Percentiles rank a stretch among this genome's conserved stretches.
Evolutionary conservation across 2,113 vertebrate genomes (phyloP).

Genomic region (Colius striatus): DNA sequence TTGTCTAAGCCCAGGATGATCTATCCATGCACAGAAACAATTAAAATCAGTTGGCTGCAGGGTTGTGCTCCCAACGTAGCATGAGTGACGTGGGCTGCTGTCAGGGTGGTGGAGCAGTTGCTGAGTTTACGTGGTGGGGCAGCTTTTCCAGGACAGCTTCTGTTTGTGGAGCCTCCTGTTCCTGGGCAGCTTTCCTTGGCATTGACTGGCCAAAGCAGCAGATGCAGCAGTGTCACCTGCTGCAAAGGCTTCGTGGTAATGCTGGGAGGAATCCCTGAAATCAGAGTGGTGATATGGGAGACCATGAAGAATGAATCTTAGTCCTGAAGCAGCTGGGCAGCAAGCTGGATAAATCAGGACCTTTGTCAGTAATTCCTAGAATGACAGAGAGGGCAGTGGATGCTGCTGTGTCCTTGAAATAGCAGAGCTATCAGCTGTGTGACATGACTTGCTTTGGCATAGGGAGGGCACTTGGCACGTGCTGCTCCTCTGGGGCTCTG

Average conservation of each 20-base stretch:
- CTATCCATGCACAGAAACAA: fast-evolving
- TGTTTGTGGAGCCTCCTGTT: not conserved
- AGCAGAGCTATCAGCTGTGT: not conserved
- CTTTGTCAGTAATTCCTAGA: slow-evolving; percentile 21
- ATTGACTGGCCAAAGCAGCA: not conserved
- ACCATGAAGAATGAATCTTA: not conserved
- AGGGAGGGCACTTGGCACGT: not conserved
- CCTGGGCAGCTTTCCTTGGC: not conserved
- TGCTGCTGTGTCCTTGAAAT: slow-evolving; percentile 1
- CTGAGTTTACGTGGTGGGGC: not conserved
- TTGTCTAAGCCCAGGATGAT: not conserved
- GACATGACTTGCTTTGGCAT: not conserved
- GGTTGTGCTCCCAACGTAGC: not conserved
- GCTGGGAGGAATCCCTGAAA: not conserved
- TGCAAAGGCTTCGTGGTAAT: not conserved
- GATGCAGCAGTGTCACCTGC: not conserved
- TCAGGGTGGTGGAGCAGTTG: not conserved
- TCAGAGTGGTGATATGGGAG: fast-evolving
- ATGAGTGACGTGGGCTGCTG: not conserved
- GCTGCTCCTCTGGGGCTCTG: not conserved
- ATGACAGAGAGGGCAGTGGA: not conserved
- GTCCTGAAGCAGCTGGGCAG: not conserved
- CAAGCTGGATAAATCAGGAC: not conserved
- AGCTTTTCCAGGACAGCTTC: not conserved
- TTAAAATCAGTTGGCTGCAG: not conserved